A percentile compares a stretch with the other conserved stretches of the same genome.
These are phyloP conservation scores for Agrotis ipsilon DNA, from an alignment of 2,888 invertebrate genomes.

Conservation along the genomic window DNA sequence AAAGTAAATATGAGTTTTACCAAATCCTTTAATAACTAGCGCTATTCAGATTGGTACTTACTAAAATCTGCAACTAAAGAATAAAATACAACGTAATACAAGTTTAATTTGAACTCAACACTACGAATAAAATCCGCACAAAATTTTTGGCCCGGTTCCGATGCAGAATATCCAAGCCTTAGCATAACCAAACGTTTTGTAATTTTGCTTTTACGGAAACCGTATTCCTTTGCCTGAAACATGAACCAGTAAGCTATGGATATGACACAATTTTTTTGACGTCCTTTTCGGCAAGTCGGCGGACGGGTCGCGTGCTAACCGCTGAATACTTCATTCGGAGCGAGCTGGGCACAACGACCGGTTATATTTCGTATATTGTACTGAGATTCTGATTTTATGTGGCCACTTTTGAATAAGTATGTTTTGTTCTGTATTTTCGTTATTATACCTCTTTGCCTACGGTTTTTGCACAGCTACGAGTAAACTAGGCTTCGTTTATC, in stretches of 20 bases:
- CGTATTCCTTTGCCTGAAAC: constrained; percentile 17
- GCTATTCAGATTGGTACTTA: neutral
- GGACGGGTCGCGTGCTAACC: constrained; percentile 43
- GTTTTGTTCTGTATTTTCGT: constrained; percentile 42
- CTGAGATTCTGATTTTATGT: constrained; percentile 67
- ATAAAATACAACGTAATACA: constrained; percentile 9
- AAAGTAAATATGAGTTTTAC: constrained; percentile 10
- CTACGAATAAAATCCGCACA: constrained; percentile 5
- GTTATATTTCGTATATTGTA: constrained; percentile 66
- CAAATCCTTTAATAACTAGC: neutral
- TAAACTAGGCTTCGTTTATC: too few relatives aligned
- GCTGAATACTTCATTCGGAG: constrained; percentile 54
- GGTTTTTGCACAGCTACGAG: neutral
- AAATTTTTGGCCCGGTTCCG: constrained; percentile 10
- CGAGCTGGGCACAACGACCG: constrained; percentile 62
- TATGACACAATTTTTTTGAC: constrained; percentile 43
- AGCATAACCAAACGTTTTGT: constrained; percentile 4
- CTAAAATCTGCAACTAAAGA: neutral
- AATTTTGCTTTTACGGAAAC: constrained; percentile 4
- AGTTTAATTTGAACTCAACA: neutral
- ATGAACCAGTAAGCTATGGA: constrained; percentile 37
- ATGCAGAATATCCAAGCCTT: constrained; percentile 4
- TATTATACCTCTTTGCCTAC: neutral
- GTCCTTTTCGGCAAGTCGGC: constrained; percentile 13
- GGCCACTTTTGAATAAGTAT: constrained; percentile 56